Evolutionary conservation across 2,113 vertebrate species (phyloP).

Genomic region (Calypte anna): DNA sequence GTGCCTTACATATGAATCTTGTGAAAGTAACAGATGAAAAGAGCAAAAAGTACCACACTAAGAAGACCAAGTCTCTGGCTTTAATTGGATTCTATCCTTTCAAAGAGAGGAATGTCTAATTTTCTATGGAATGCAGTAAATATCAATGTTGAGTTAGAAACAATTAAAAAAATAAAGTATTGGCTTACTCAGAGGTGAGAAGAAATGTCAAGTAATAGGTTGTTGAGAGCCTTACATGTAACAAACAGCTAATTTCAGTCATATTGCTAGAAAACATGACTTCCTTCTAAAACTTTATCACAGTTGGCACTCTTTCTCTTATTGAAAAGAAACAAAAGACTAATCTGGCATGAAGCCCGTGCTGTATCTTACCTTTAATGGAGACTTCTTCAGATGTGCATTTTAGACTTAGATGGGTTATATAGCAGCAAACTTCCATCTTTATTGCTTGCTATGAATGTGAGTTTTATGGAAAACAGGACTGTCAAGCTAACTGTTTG

Average conservation of each 20-base stretch:
- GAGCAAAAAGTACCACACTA: neutral
- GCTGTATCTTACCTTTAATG: constrained; percentile 41
- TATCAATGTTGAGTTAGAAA: neutral
- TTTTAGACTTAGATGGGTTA: constrained; percentile 11
- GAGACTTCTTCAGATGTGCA: constrained; percentile 7
- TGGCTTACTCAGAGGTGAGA: neutral
- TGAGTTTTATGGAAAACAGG: constrained; percentile 60
- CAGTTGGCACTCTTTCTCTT: constrained; percentile 26
- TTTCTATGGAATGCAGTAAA: constrained; percentile 2
- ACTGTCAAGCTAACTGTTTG: constrained; percentile 7
- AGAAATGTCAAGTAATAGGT: neutral
- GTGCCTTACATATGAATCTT: neutral
- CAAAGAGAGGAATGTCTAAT: neutral
- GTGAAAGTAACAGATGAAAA: neutral
- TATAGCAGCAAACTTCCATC: neutral
- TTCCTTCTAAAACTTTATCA: constrained; percentile 42
- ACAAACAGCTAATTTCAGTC: neutral
- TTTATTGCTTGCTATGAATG: constrained; percentile 47
- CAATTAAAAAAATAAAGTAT: neutral
- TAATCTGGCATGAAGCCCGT: constrained; percentile 22
- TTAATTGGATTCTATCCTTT: constrained; percentile 2
- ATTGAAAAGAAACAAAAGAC: constrained; percentile 58
- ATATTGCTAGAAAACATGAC: constrained; percentile 11
- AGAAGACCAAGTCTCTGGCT: neutral
- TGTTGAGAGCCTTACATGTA: neutral